A percentile compares a stretch with the other conserved stretches of the same genome.
Conservation (phyloP, 1,140 invertebrate species). For the Leptinotarsa defecta region DNA sequence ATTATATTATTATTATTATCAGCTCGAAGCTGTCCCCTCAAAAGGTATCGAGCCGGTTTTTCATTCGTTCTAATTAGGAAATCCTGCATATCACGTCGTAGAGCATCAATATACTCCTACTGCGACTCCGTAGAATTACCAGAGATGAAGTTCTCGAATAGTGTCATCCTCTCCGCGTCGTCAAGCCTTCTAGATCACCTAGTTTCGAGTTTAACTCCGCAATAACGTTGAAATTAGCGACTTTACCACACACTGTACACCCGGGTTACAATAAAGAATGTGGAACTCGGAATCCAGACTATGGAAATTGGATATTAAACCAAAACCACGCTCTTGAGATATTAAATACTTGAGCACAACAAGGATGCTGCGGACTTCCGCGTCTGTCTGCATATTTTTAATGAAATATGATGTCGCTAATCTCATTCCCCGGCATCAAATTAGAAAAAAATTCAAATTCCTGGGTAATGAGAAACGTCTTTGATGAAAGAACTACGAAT, state of each 20-base stretch:
- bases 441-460: background rate
- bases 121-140: too few relatives aligned
- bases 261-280: constrained; percentile 18
- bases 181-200: too few relatives aligned
- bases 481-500: too few relatives aligned
- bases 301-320: constrained; percentile 27
- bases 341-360: constrained; percentile 23
- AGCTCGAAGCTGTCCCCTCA: too few relatives aligned
- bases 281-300: constrained; percentile 2
- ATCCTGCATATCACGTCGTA: too few relatives aligned
- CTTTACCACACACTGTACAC: constrained; percentile 12
- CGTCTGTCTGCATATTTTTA: constrained; percentile 3
- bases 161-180: too few relatives aligned
- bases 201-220: too few relatives aligned
- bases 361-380: constrained; percentile 2
- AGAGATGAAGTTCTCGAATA: too few relatives aligned
- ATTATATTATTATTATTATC: too few relatives aligned
- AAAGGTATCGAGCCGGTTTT: too few relatives aligned
- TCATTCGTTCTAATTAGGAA: too few relatives aligned
- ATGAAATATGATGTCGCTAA: background rate
- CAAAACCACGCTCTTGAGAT: constrained; percentile 24
- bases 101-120: too few relatives aligned
- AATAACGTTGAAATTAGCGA: background rate
- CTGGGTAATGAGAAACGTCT: background rate
- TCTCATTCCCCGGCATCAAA: background rate